Percentiles rank a stretch among this genome's conserved stretches.
These are phyloP conservation scores for Carassius carassius DNA, from an alignment of 2,113 vertebrate genomes.

Conservation along the genomic window DNA sequence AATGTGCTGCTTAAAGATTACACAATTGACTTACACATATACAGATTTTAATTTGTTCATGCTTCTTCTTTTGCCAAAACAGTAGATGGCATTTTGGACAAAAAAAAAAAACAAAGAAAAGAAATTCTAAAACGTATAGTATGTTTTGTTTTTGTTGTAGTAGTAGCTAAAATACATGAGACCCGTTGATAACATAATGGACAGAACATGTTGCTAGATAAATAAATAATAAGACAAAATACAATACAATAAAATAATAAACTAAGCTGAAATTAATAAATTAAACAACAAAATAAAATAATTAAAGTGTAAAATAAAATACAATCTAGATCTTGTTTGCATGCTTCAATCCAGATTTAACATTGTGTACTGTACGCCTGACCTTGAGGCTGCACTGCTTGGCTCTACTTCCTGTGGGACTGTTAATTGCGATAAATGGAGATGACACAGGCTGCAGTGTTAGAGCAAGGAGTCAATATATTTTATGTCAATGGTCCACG, in stretches of 20 bases:
- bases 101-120: too few species aligned
- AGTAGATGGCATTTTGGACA: too few species aligned
- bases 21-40: too few species aligned
- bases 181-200: neutral
- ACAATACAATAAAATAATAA: too few species aligned
- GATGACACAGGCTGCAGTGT: conserved; percentile 39
- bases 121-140: too few species aligned
- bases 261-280: too few species aligned
- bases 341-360: neutral
- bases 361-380: neutral
- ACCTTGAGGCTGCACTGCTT: conserved; percentile 39
- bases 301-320: too few species aligned
- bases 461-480: conserved; percentile 46
- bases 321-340: neutral
- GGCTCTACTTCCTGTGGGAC: conserved; percentile 8
- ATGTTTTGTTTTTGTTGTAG: too few species aligned
- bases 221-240: neutral
- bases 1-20: too few species aligned
- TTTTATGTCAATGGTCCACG: conserved; percentile 34
- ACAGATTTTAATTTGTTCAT: neutral
- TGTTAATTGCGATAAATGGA: conserved; percentile 57
- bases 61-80: neutral
- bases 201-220: neutral
- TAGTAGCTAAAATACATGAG: neutral
- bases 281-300: too few species aligned